Evolutionary conservation across 2,888 invertebrate species (phyloP).

Genomic region (Isotomurus palustris): DNA sequence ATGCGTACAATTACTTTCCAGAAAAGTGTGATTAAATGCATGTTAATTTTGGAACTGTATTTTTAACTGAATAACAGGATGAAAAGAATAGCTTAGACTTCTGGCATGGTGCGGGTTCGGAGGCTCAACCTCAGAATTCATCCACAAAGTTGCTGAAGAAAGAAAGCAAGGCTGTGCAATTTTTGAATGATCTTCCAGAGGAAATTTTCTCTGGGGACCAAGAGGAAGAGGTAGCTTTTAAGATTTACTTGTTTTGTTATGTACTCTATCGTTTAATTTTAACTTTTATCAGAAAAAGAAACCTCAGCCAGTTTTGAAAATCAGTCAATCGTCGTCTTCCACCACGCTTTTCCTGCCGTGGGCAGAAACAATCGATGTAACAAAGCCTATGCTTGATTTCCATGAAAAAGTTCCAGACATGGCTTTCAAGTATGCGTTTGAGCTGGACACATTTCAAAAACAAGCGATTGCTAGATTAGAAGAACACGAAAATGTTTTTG

Average conservation of each 20-base stretch:
- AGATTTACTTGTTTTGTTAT: conserved; percentile 2
- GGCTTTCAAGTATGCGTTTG: conserved; percentile 82
- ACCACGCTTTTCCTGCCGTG: conserved; percentile 61
- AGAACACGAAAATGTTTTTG: conserved; percentile 91
- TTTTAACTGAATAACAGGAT: no score
- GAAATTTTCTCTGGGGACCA: conserved; percentile 1
- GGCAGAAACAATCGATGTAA: conserved; percentile 82
- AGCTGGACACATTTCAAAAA: conserved; percentile 95
- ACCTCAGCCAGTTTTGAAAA: conserved; percentile 61
- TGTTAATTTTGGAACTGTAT: neutral
- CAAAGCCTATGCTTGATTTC: conserved; percentile 74
- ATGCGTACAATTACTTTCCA: no score
- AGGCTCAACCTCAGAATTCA: conserved; percentile 43
- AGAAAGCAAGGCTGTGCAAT: conserved; percentile 29
- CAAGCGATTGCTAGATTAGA: conserved; percentile 91
- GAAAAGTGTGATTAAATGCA: neutral
- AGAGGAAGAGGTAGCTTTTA: conserved; percentile 2
- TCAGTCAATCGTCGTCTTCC: conserved; percentile 56
- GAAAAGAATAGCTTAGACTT: conserved; percentile 22
- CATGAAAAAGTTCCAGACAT: conserved; percentile 72
- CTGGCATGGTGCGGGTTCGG: conserved; percentile 41
- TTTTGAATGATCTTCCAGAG: conserved; percentile 21
- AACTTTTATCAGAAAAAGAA: conserved; percentile 8
- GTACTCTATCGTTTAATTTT: neutral
- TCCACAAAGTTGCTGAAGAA: conserved; percentile 32